These are phyloP conservation scores for Stigmatopora nigra DNA, from an alignment of 2,113 vertebrate genomes.

Conservation along the genomic window DNA sequence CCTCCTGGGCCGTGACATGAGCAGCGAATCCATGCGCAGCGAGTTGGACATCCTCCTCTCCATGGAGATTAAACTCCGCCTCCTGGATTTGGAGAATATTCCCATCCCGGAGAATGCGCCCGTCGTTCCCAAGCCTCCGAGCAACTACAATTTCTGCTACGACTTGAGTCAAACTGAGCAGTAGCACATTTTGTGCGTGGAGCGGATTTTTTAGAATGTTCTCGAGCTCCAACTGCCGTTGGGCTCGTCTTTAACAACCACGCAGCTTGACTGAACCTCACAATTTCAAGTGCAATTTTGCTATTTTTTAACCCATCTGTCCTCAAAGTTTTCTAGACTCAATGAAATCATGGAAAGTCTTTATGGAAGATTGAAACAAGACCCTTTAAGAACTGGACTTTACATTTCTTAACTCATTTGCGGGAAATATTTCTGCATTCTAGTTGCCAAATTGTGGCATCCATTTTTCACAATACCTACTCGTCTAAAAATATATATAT, in stretches of 20 bases:
- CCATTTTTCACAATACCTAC: neutral
- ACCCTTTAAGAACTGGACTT: conserved; percentile 21
- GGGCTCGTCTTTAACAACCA: neutral
- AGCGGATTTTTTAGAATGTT: neutral
- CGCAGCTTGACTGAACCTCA: conserved; percentile 5
- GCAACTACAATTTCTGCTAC: conserved; percentile 94
- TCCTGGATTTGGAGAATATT: conserved; percentile 92
- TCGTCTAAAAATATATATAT: neutral
- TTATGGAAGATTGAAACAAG: neutral
- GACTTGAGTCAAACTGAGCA: conserved; percentile 85
- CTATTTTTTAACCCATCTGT: neutral
- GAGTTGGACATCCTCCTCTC: conserved; percentile 92
- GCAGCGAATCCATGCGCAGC: conserved; percentile 82
- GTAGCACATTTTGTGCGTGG: conserved; percentile 26
- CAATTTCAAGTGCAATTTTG: conserved; percentile 6
- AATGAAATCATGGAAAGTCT: neutral
- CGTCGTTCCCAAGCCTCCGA: conserved; percentile 84
- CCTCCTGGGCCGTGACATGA: conserved; percentile 86
- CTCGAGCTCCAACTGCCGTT: neutral
- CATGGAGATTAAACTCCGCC: conserved; percentile 94
- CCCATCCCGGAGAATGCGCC: conserved; percentile 83
- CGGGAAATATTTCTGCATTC: neutral
- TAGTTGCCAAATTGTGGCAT: neutral
- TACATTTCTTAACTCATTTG: neutral
- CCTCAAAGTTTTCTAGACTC: neutral